Conservation (phyloP, 1,140 invertebrate species). For the Diprion similis region DNA sequence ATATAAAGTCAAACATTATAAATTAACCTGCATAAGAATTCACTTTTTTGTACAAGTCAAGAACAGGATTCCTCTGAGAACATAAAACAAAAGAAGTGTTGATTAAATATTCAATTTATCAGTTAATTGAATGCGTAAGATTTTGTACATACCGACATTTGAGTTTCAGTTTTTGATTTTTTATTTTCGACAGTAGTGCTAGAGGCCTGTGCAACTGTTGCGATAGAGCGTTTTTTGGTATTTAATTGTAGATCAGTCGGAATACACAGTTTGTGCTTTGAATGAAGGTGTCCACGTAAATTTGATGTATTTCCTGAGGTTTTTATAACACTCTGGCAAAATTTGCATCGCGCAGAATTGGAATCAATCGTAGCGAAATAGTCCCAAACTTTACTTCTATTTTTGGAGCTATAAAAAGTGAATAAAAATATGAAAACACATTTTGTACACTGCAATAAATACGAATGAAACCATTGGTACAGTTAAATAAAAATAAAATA, state of each 20-base stretch:
- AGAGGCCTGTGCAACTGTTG: too few species aligned
- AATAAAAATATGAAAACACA: neutral
- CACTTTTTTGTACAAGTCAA: conserved; percentile 7
- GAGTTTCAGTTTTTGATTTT: neutral
- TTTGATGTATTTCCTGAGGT: conserved; percentile 13
- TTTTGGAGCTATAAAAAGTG: neutral
- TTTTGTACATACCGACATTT: neutral
- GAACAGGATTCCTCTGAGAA: neutral
- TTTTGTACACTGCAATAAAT: neutral
- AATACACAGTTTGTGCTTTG: conserved; percentile 6
- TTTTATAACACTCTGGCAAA: conserved; percentile 12
- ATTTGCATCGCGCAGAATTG: conserved; percentile 6
- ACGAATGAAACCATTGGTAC: neutral
- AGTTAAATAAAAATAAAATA: conserved; percentile 3
- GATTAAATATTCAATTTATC: neutral
- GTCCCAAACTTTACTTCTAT: conserved; percentile 9
- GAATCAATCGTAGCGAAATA: neutral
- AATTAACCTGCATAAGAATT: conserved; percentile 14
- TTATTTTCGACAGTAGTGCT: too few species aligned
- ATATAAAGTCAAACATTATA: neutral
- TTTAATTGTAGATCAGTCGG: neutral
- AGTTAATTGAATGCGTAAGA: neutral
- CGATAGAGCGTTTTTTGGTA: conserved; percentile 5
- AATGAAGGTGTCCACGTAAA: neutral
- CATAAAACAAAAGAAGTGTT: neutral